Base-by-base conservation (phyloP, 2,797 vertebrate genomes). In the Lates japonicus region DNA sequence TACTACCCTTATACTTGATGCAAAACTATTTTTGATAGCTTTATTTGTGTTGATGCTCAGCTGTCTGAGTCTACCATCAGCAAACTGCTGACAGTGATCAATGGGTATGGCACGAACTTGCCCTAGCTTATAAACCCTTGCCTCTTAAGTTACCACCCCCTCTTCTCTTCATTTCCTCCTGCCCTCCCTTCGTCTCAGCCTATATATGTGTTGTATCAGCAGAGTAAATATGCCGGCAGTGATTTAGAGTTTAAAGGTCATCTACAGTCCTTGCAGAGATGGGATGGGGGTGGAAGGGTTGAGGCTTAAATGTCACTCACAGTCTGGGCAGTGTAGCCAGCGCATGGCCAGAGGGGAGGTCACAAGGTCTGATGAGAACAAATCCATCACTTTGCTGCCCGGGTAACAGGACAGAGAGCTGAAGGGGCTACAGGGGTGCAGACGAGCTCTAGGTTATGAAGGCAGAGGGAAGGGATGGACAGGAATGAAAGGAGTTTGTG, bases 361-460 rank as follows among this genome's bases (percentile, higher is more conserved):
- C 89, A 88, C 20, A 46, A 78, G 89, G 90, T 89, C 83, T 75
- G 84, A 87, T 88, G 87, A 91, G 92, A 93, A 92, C 92, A 93
- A 93, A 94, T 94, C 92, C 90, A 92, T 94, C 92, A 94, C 74
- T 90, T 90, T 81, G 58, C 81, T 82, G 87, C 54, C 49, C 2
- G 49, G 87, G 70, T 74, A 88, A 81, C 73, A 76, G 87, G 71
- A 71, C 80, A 81, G 52, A 78, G 66, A 81, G 80, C 83, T 78
- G 58, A 80, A 48, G 71, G 71, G 85, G 81, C 66, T 80, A 61
- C 75, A 70, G 69, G 51, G 78, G 74, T 37, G 60, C 67, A 76
- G 48, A 22, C 25, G 60, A 80, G 78, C 80, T 81, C 69, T 60
- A 29, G 72, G 82, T 83, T 76, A 77, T 3, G 4, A 69, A 80